phyloP scores from a whole-genome alignment of 30 jellyfish, hydroid and myxozoan species.

The Hydractinia symbiolongicarpus region DNA sequence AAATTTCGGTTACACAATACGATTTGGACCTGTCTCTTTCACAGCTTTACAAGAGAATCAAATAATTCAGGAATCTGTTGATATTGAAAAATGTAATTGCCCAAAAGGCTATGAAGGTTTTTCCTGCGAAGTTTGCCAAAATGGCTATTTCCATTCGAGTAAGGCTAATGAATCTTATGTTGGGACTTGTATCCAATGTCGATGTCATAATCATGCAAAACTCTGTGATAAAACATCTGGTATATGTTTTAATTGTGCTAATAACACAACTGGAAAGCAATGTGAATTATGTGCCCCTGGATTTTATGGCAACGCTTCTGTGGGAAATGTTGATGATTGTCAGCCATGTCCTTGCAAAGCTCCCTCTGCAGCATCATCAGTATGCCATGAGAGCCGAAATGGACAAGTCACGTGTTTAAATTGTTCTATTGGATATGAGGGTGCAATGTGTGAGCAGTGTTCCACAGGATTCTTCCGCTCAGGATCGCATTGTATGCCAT shows the following conservation, averaged over 20 bases:
- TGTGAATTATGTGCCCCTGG: slow-evolving; percentile 65
- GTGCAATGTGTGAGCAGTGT: slow-evolving; percentile 57
- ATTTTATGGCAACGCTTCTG: slow-evolving; percentile 66
- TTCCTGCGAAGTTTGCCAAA: slow-evolving; percentile 57
- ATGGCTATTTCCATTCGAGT: neutral
- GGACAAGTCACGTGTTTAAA: slow-evolving; percentile 58
- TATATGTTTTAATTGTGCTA: slow-evolving; percentile 48
- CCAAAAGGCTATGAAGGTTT: slow-evolving; percentile 62
- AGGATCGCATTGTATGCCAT: slow-evolving; percentile 44
- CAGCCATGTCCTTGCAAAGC: slow-evolving; percentile 68
- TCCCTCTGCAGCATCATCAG: slow-evolving; percentile 56
- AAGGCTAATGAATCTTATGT: neutral
- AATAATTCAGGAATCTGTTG: neutral
- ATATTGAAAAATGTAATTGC: slow-evolving; percentile 62
- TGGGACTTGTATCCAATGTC: slow-evolving; percentile 48
- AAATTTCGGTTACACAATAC: neutral
- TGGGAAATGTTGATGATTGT: slow-evolving; percentile 56
- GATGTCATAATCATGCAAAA: slow-evolving; percentile 61
- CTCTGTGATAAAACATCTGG: slow-evolving; percentile 69
- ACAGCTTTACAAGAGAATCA: neutral
- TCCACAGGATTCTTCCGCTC: slow-evolving; percentile 11
- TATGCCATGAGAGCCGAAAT: slow-evolving; percentile 27
- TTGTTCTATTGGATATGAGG: slow-evolving; percentile 76
- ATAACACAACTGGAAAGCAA: slow-evolving; percentile 62
- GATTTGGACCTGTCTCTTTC: neutral